Conservation (phyloP, 1,140 invertebrate genomes). For the Anthonomus grandis region DNA sequence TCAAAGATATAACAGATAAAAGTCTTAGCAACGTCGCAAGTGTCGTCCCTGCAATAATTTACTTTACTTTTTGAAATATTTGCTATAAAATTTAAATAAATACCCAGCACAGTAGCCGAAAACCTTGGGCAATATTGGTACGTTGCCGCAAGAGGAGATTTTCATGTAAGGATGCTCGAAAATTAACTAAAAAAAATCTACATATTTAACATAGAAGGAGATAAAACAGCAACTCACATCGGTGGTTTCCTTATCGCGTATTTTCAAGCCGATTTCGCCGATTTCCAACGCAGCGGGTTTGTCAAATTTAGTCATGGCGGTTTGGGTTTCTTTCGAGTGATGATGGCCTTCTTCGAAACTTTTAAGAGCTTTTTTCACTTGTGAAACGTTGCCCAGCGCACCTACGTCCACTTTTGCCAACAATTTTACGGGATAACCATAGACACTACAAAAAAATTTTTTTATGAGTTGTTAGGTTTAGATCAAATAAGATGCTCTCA, state of each 20-base stretch:
- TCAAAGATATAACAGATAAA: slow-evolving; percentile 59
- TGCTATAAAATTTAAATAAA: slow-evolving; percentile 21
- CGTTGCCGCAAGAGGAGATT: slow-evolving; percentile 62
- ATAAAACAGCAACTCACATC: slow-evolving; percentile 38
- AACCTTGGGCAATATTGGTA: slow-evolving; percentile 54
- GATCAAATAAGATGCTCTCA: too few relatives aligned
- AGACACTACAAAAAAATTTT: slow-evolving; percentile 34
- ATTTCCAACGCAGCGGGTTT: slow-evolving; percentile 52
- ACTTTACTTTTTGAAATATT: too few relatives aligned
- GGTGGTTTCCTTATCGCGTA: slow-evolving; percentile 45
- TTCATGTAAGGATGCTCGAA: slow-evolving; percentile 61
- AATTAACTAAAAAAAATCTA: slow-evolving; percentile 45
- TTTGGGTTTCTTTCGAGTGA: slow-evolving; percentile 4
- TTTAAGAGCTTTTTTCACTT: slow-evolving; percentile 54
- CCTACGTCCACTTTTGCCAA: slow-evolving; percentile 52
- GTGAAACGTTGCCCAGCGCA: slow-evolving; percentile 53
- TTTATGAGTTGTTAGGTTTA: too few relatives aligned
- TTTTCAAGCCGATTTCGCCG: slow-evolving; percentile 54
- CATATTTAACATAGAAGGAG: slow-evolving; percentile 10
- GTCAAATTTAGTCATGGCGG: slow-evolving; percentile 41
- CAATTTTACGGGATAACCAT: slow-evolving; percentile 50
- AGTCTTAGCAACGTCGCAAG: slow-evolving; percentile 55
- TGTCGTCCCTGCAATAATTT: slow-evolving; percentile 52
- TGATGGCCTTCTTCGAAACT: slow-evolving; percentile 37
- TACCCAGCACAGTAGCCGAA: slow-evolving; percentile 65